phyloP scores from a whole-genome alignment of 2,797 vertebrate genomes.

The Karalla daura region DNA sequence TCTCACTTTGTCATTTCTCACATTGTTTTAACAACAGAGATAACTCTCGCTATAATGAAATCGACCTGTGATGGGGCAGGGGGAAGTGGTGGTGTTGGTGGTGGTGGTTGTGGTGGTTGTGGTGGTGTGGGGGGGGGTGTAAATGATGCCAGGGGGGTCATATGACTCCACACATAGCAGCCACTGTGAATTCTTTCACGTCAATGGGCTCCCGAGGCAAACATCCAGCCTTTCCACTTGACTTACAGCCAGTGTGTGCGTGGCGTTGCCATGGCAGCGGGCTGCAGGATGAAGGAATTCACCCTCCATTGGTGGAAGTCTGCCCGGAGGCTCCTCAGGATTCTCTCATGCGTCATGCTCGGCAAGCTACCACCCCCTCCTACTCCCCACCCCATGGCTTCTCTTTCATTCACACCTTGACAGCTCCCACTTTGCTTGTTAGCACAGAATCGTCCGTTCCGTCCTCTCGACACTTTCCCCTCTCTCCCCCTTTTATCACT shows the following conservation, averaged over 20 bases:
- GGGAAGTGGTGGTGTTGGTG: not conserved
- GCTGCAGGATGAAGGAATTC: conserved; percentile 44
- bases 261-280: conserved; percentile 36
- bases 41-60: not conserved
- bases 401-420: conserved; percentile 20
- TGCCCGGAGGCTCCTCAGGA: conserved; percentile 50
- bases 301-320: conserved; percentile 24
- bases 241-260: conserved; percentile 4
- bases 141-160: not conserved
- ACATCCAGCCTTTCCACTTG: conserved; percentile 9
- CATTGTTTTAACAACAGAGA: not conserved
- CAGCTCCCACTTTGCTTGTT: conserved; percentile 21
- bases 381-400: not conserved
- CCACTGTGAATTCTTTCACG: not conserved
- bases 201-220: not conserved
- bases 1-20: not conserved
- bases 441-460: not conserved
- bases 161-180: not conserved
- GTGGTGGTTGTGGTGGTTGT: not conserved
- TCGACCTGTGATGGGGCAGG: not conserved
- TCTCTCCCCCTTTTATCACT: not conserved
- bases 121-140: not conserved
- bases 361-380: not conserved
- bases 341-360: conserved; percentile 48
- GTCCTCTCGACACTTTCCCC: no score